phyloP scores from a whole-genome alignment of 2,113 vertebrate species.

The Cynoglossus semilaevis region DNA sequence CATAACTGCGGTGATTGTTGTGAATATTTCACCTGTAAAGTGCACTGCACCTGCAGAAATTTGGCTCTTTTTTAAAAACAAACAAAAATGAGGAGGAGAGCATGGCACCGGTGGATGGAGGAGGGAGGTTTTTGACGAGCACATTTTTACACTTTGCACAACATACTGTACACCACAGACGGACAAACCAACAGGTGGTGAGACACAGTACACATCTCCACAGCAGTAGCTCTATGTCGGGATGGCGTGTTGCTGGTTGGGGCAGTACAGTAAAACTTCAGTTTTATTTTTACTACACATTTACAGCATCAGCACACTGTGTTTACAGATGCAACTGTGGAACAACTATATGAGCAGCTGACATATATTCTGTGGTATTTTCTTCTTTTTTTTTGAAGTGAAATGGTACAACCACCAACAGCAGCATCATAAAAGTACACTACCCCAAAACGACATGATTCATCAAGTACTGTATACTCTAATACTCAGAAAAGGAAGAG shows the following conservation, averaged over 20 bases:
- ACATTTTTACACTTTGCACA: constrained; percentile 61
- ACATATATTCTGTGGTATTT: background rate
- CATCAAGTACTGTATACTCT: too few species aligned
- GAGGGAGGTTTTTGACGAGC: constrained; percentile 49
- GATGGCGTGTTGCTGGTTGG: constrained; percentile 32
- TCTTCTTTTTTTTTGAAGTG: too few species aligned
- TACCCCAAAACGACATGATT: too few species aligned
- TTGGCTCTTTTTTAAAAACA: constrained; percentile 34
- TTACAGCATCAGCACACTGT: background rate
- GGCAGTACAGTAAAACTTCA: background rate
- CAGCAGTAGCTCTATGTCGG: constrained; percentile 13
- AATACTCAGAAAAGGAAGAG: constrained; percentile 35
- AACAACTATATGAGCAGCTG: background rate
- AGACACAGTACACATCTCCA: constrained; percentile 6
- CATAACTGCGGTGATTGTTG: constrained; percentile 30
- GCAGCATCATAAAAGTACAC: constrained; percentile 5
- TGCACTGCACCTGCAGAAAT: constrained; percentile 41
- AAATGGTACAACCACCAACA: constrained; percentile 12
- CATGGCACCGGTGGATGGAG: constrained; percentile 50
- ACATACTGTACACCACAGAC: constrained; percentile 38
- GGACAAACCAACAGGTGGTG: constrained; percentile 44
- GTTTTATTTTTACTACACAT: background rate
- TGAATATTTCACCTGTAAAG: constrained; percentile 29
- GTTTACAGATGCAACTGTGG: background rate
- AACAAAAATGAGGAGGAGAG: constrained; percentile 52